Evolutionary conservation across 2,113 vertebrate genomes (phyloP), one percentile per base, ranked within the genome.

Genomic region (Morone chrysops): DNA sequence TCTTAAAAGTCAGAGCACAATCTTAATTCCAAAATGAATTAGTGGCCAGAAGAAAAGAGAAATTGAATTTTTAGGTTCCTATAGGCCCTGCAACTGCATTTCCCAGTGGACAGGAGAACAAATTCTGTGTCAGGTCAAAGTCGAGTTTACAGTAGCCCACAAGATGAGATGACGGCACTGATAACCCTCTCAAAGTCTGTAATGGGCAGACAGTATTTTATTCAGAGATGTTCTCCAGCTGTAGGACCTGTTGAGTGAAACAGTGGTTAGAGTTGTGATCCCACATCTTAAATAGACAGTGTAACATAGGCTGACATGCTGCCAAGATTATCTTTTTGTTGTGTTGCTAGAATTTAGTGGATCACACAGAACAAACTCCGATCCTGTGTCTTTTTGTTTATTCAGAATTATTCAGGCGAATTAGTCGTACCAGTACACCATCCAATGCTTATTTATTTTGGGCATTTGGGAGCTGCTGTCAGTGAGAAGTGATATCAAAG

Each of bases 111-210:
- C 25, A 41, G 51, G 25, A 50, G 38, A 70, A 38, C 36, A 60
- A 77, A 59, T 41, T 71, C 20, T 65, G n/a, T 51, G 16, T 48
- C 56, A 45, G 40, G 66, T 85, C 66, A 50, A 22, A 63, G 51
- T 25, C 17, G 40, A 56, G 41, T 66, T 51, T 36, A 57, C 61
- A 47, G 60, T 17, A 63, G 51, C n/a, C 47, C 17, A 61, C 9
- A 8, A 38, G 62, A 72, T 62, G 66, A 80, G 71, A 40, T 63
- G 36, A 62, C 76, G 57, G 20, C 36, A 56, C 38, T 0, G 12
- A 75, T 72, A 68, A 78, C 54, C 40, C 53, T 75, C 40, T 67
- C 54, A 73, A 47, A 78, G 45, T 17, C 59, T 70, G 7, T n/a
- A 70, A 70, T 59, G 68, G 43, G 63, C 57, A 60, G 47, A 70